These are phyloP conservation scores for Tetragnatha versicolor DNA, from an alignment of 1,140 invertebrate species.

Conservation along the genomic window DNA sequence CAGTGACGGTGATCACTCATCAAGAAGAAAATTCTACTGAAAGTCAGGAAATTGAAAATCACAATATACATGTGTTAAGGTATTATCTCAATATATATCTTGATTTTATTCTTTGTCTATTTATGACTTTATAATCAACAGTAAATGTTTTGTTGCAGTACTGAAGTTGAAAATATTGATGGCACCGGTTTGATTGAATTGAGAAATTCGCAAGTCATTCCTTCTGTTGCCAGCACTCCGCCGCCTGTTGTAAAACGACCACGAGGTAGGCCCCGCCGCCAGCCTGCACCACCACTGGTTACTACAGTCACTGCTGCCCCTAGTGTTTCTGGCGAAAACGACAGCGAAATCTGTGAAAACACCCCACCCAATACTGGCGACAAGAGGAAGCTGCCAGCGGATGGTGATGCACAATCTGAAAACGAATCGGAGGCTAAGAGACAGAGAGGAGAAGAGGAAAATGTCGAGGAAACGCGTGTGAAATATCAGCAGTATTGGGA, in stretches of 20 bases:
- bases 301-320: background rate
- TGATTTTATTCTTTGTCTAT: no score
- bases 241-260: conserved; percentile 6
- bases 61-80: background rate
- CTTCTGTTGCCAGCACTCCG: background rate
- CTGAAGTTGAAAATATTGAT: conserved; percentile 7
- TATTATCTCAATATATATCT: background rate
- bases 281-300: background rate
- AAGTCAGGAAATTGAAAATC: conserved; percentile 9
- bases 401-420: background rate
- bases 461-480: background rate
- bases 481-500: conserved; percentile 49
- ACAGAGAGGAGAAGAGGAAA: conserved; percentile 33
- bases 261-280: conserved; percentile 22
- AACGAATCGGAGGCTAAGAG: conserved; percentile 25
- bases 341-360: conserved; percentile 34
- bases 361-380: conserved; percentile 41
- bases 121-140: background rate
- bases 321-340: background rate
- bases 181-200: background rate
- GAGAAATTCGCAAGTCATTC: background rate
- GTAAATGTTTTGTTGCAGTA: background rate
- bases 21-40: conserved; percentile 11
- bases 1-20: background rate
- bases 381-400: background rate